Conservation (phyloP, 2,113 vertebrate genomes). For the Eclectus roratus region DNA sequence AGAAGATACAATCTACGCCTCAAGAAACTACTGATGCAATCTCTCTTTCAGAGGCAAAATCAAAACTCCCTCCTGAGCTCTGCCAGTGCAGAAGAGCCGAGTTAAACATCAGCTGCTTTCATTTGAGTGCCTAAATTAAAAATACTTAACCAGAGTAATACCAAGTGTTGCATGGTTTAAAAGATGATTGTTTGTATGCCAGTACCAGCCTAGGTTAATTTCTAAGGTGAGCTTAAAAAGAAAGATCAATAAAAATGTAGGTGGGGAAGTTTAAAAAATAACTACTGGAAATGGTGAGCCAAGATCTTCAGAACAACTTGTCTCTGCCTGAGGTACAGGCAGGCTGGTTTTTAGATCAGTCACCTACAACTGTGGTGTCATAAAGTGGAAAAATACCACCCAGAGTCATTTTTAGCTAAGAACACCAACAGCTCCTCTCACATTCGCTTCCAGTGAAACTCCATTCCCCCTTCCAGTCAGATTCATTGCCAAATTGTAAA, state of each 20-base stretch:
- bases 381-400: slow-evolving; percentile 15
- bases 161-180: neutral
- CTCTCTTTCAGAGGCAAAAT: neutral
- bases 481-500: slow-evolving; percentile 19
- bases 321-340: slow-evolving; percentile 26
- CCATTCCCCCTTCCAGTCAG: neutral
- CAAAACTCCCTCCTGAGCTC: neutral
- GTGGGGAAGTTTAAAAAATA: slow-evolving; percentile 22
- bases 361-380: slow-evolving; percentile 51
- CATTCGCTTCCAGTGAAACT: slow-evolving; percentile 33
- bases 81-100: neutral
- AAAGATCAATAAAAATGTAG: neutral
- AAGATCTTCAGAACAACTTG: slow-evolving; percentile 36
- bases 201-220: neutral
- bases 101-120: neutral
- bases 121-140: neutral
- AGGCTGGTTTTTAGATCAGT: slow-evolving; percentile 42
- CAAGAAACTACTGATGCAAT: neutral
- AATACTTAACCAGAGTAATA: neutral
- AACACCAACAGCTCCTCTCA: slow-evolving; percentile 30
- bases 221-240: neutral
- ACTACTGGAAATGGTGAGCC: slow-evolving; percentile 23
- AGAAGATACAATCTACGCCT: neutral
- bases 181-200: neutral
- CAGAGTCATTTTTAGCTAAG: slow-evolving; percentile 38